Conservation (phyloP, 1,140 invertebrate genomes). For the Apis laboriosa region DNA sequence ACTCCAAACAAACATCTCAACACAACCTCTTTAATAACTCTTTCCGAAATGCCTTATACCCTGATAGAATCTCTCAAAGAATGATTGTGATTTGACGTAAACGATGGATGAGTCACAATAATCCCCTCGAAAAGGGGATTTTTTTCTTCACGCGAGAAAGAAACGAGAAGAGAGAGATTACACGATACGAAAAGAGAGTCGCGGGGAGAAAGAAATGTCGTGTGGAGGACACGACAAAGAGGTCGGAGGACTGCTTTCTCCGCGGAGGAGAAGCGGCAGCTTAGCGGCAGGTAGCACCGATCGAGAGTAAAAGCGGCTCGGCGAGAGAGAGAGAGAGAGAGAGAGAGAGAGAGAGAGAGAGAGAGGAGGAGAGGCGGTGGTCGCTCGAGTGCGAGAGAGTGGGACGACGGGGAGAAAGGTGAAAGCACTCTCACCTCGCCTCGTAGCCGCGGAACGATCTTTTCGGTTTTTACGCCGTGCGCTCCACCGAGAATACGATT, state of each 20-base stretch:
- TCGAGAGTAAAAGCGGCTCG: constrained; percentile 80
- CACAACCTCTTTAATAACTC: no score
- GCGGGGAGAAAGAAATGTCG: constrained; percentile 59
- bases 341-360: constrained; percentile 66
- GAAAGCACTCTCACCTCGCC: constrained; percentile 79
- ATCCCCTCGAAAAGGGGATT: no score
- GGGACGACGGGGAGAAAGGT: constrained; percentile 77
- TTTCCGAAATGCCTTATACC: no score
- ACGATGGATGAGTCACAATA: no score
- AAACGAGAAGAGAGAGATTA: not conserved
- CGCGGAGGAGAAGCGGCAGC: constrained; percentile 52
- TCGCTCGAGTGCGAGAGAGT: not conserved
- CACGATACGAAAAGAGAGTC: not conserved
- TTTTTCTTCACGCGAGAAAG: not conserved
- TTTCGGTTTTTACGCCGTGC: constrained; percentile 53
- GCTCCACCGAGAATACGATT: constrained; percentile 38
- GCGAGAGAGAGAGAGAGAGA: constrained; percentile 63
- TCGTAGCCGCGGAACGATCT: constrained; percentile 51
- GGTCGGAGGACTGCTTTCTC: constrained; percentile 74
- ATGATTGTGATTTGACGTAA: no score
- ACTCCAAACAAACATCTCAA: no score
- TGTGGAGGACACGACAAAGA: constrained; percentile 57
- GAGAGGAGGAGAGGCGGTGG: constrained; percentile 49
- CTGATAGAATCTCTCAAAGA: no score
- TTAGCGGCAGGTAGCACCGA: constrained; percentile 62